A percentile compares a stretch with the other conserved stretches of the same genome.
phyloP scores from a whole-genome alignment of 2,113 vertebrate genomes.

The Eclectus roratus region DNA sequence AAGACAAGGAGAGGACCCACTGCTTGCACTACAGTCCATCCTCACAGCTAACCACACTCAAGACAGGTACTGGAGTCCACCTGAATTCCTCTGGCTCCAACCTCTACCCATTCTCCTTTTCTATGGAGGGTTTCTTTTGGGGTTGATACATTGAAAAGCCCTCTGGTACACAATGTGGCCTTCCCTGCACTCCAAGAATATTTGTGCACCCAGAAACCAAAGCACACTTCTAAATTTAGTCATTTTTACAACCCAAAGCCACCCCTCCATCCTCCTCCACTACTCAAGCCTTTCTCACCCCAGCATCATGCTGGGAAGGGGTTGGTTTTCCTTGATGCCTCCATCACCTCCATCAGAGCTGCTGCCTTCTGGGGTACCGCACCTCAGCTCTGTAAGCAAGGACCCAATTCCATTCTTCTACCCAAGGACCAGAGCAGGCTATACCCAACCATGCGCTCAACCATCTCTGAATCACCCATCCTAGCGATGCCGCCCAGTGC shows the following conservation, averaged over 20 bases:
- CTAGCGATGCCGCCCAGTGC: neutral
- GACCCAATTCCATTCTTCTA: rapidly evolving
- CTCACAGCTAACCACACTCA: neutral
- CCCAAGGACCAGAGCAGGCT: neutral
- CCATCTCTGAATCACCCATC: neutral
- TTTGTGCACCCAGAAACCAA: neutral
- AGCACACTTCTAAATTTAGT: neutral
- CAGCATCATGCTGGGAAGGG: neutral
- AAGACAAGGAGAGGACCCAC: neutral
- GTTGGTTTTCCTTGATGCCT: neutral
- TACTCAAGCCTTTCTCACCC: neutral
- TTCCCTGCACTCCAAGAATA: neutral
- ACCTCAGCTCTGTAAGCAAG: neutral
- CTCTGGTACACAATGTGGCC: neutral
- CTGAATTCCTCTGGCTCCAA: neutral
- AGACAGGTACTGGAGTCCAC: rapidly evolving
- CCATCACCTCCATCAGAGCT: neutral
- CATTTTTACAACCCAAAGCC: neutral
- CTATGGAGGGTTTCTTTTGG: neutral
- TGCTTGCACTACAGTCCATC: neutral
- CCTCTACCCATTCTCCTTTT: neutral
- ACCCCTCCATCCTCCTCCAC: neutral
- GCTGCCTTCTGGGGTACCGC: neutral
- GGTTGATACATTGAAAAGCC: neutral
- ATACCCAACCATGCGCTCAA: neutral